These are phyloP conservation scores for Tachina lurida DNA, from an alignment of 2,888 invertebrate species.

Conservation along the genomic window DNA sequence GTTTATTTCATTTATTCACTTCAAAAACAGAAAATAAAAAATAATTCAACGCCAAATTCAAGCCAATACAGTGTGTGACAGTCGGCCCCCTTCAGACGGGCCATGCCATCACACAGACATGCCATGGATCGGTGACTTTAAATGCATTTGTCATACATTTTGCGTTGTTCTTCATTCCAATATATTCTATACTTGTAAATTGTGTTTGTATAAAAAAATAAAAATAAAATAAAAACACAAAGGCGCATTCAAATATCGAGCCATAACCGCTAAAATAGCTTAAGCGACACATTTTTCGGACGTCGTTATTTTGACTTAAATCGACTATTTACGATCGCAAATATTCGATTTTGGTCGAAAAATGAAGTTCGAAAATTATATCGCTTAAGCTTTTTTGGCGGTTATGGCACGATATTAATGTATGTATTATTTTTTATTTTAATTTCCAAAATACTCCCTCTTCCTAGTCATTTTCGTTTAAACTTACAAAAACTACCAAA, in stretches of 20 bases:
- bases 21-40: not conserved
- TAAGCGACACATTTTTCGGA: not conserved
- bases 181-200: conserved; percentile 10
- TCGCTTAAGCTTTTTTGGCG: too few relatives aligned
- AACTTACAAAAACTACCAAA: conserved; percentile 17
- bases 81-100: conserved; percentile 9
- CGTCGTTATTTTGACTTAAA: too few relatives aligned
- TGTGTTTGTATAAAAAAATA: not conserved
- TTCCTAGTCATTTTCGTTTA: not conserved
- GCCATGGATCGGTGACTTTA: conserved; percentile 78
- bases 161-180: conserved; percentile 17
- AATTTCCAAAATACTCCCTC: conserved; percentile 31
- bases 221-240: conserved; percentile 43
- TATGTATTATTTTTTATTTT: not conserved
- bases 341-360: too few relatives aligned
- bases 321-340: too few relatives aligned
- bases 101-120: conserved; percentile 50
- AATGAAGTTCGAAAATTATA: too few relatives aligned
- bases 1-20: conserved; percentile 46
- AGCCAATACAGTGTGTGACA: conserved; percentile 24
- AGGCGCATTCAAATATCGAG: not conserved
- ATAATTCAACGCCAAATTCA: conserved; percentile 12
- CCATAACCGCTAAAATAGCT: too few relatives aligned
- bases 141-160: conserved; percentile 70
- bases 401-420: too few relatives aligned